A percentile compares a stretch with the other conserved stretches of the same genome.
Conservation (phyloP, 2,113 vertebrate species). For the Sitta europaea region DNA sequence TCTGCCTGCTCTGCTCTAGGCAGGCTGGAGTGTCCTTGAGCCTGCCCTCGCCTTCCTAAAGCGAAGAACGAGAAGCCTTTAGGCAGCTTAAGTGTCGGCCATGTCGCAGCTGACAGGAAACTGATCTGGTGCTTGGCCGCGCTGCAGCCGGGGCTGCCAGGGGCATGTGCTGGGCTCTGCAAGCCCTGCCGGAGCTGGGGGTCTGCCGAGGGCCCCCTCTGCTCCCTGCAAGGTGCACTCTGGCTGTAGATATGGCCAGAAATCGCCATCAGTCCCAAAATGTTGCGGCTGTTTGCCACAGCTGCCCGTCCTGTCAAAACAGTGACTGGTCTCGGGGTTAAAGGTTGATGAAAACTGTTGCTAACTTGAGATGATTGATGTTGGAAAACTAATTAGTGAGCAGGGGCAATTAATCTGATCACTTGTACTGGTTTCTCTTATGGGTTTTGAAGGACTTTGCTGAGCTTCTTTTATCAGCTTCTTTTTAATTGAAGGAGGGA, state of each 20-base stretch:
- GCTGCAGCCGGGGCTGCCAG: slow-evolving; percentile 10
- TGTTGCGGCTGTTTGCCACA: slow-evolving; percentile 22
- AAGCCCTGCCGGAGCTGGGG: neutral
- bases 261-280: slow-evolving; percentile 71
- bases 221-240: slow-evolving; percentile 5
- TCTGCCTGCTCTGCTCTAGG: neutral
- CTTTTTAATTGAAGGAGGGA: neutral
- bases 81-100: slow-evolving; percentile 73
- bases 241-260: slow-evolving; percentile 42
- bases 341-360: slow-evolving; percentile 69
- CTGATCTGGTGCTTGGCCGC: slow-evolving; percentile 68
- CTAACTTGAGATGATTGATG: slow-evolving; percentile 65
- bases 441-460: slow-evolving; percentile 12
- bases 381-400: slow-evolving; percentile 69
- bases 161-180: neutral
- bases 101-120: slow-evolving; percentile 76
- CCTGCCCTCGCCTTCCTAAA: slow-evolving; percentile 68
- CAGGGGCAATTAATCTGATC: slow-evolving; percentile 50
- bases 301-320: slow-evolving; percentile 74
- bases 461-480: neutral
- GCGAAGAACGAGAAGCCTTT: slow-evolving; percentile 72
- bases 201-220: neutral
- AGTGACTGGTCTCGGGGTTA: slow-evolving; percentile 51
- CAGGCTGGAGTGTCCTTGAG: slow-evolving; percentile 71
- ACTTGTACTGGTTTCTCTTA: slow-evolving; percentile 36